These are phyloP conservation scores for Sus scrofa DNA, from an alignment of 2,113 vertebrate species.

Conservation along the genomic window T2T-Sscrofa CM000825.6:75259001-75259500, in stretches of 20 bases:
- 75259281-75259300: background rate
- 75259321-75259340: background rate
- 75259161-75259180: background rate
- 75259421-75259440: background rate
- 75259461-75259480: background rate
- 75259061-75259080: background rate
- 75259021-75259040: background rate
- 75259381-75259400: background rate
- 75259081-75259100: background rate
- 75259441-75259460: background rate
- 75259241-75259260: background rate
- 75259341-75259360: background rate
- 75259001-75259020: background rate
- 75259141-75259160: background rate
- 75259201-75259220: background rate
- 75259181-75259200: background rate
- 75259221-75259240: constrained; percentile 22
- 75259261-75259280: background rate
- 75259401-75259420: background rate
- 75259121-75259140: background rate
- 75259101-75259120: background rate
- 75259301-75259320: background rate
- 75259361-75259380: background rate
- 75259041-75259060: background rate
- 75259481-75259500: background rate